Conservation (phyloP, 2,113 vertebrate species). For the Stigmatopora argus region DNA sequence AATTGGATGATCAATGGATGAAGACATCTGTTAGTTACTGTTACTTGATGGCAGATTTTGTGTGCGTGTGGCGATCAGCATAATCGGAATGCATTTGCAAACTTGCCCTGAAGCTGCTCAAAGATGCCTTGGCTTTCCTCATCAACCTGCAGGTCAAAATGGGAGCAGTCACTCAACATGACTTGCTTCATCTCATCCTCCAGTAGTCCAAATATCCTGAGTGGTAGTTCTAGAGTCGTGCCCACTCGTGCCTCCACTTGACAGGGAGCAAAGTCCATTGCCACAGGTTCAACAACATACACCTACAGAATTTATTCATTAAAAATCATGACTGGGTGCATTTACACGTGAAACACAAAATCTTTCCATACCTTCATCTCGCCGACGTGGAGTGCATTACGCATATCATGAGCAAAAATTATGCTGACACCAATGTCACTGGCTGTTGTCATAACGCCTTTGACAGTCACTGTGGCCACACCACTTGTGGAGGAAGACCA, state of each 20-base stretch:
- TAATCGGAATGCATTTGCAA: neutral
- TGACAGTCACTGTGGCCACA: constrained; percentile 87
- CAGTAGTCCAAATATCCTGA: constrained; percentile 77
- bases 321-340: neutral
- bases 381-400: constrained; percentile 82
- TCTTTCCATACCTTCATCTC: constrained; percentile 80
- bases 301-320: constrained; percentile 68
- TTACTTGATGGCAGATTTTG: neutral
- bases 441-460: constrained; percentile 86
- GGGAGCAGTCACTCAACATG: constrained; percentile 87
- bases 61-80: neutral
- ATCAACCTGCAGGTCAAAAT: constrained; percentile 80
- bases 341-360: no score
- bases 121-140: constrained; percentile 82
- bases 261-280: constrained; percentile 85
- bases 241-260: constrained; percentile 81
- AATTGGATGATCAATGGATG: constrained; percentile 3
- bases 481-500: constrained; percentile 82
- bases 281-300: constrained; percentile 83
- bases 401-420: constrained; percentile 81
- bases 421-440: constrained; percentile 80
- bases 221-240: constrained; percentile 79
- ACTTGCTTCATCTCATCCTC: constrained; percentile 62
- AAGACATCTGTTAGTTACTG: neutral
- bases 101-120: constrained; percentile 75